These are phyloP conservation scores for Callionymus lyra DNA, from an alignment of 2,113 vertebrate genomes.

Conservation along the genomic window DNA sequence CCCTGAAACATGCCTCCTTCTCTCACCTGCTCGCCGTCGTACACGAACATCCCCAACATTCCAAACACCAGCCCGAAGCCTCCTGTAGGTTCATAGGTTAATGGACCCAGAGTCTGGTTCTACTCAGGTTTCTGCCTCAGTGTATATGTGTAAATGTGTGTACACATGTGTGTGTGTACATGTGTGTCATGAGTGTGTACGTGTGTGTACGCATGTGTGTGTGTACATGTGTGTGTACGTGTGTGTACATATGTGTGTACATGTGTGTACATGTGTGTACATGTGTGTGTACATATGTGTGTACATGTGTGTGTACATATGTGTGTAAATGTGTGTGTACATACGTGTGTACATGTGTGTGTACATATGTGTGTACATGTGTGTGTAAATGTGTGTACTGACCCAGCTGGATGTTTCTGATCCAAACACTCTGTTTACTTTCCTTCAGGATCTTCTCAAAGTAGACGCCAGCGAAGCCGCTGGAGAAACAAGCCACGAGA, in stretches of 20 bases:
- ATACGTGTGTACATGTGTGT: no score
- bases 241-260: conserved; percentile 6
- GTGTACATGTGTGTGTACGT: no score
- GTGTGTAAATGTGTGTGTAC: no score
- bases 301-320: background rate
- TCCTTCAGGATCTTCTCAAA: conserved; percentile 98
- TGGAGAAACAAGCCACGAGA: conserved; percentile 90
- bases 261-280: conserved; percentile 14
- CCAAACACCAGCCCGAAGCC: conserved; percentile 90
- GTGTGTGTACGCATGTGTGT: background rate
- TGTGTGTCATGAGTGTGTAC: conserved; percentile 49
- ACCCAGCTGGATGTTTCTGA: conserved; percentile 97
- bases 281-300: background rate
- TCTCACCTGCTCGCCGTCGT: conserved; percentile 80
- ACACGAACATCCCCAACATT: conserved; percentile 83
- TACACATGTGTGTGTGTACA: conserved; percentile 4
- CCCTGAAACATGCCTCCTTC: conserved; percentile 94
- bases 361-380: background rate
- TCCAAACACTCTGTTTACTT: conserved; percentile 95
- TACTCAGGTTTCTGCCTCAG: no score
- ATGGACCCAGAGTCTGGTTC: background rate
- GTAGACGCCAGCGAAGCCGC: conserved; percentile 95
- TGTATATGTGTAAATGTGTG: background rate
- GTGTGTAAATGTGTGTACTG: conserved; percentile 10
- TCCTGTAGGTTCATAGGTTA: conserved; percentile 55